Conservation (phyloP, 2,113 vertebrate species). For the Pangasianodon gigas region DNA sequence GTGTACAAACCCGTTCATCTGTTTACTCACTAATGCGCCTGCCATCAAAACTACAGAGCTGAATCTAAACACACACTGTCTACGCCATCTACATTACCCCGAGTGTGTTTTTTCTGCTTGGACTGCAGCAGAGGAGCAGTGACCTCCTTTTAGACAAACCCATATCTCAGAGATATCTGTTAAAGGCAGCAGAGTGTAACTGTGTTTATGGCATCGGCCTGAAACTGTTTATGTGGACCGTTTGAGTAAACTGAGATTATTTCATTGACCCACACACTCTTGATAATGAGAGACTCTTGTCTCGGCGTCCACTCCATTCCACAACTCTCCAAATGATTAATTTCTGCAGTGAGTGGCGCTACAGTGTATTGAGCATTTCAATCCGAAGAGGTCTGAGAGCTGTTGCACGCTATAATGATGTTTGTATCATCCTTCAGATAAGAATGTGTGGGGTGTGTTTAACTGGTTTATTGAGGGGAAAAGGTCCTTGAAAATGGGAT, state of each 20-base stretch:
- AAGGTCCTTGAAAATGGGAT: not conserved
- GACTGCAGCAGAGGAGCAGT: constrained; percentile 55
- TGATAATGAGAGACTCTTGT: constrained; percentile 23
- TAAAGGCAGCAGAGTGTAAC: constrained; percentile 27
- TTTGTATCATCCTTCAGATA: constrained; percentile 45
- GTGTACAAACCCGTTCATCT: constrained; percentile 48
- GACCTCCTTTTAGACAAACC: constrained; percentile 45
- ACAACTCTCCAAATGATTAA: constrained; percentile 47
- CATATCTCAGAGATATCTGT: not conserved
- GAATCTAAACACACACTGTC: constrained; percentile 66
- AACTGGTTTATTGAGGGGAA: not conserved
- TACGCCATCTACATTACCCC: constrained; percentile 26
- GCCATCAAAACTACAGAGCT: constrained; percentile 64
- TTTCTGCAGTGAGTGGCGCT: constrained; percentile 34
- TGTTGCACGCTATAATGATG: constrained; percentile 41
- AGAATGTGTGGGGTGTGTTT: constrained; percentile 35
- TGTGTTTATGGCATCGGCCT: constrained; percentile 68
- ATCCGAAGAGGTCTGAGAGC: constrained; percentile 29
- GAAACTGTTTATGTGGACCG: constrained; percentile 64
- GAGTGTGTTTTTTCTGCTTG: constrained; percentile 54
- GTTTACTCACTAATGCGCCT: constrained; percentile 59
- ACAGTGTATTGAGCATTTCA: constrained; percentile 12
- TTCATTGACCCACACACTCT: constrained; percentile 45
- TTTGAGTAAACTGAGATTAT: constrained; percentile 61
- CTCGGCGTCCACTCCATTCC: constrained; percentile 38